Evolutionary conservation across 2,888 invertebrate genomes (phyloP), one percentile per base, ranked within the genome.

Genomic region (Parthenolecanium corni): DNA sequence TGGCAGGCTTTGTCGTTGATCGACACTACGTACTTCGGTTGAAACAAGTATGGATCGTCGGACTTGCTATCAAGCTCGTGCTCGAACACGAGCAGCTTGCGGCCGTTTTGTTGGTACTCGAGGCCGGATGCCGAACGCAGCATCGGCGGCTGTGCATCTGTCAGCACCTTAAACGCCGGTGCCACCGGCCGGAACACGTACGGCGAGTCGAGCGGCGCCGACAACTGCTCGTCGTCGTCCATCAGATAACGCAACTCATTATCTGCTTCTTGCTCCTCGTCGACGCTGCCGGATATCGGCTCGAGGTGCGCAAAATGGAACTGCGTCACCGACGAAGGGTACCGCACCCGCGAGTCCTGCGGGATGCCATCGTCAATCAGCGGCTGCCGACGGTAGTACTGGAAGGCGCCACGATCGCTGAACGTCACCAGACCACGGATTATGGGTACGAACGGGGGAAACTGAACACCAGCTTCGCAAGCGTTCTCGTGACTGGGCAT

Each of bases 391-490:
- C 46, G 44, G 49, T 58, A 58, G 9, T 58, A 58, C 12, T 58
- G 2, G 51, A 58, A 58, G 24, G 58, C 58, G 4, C 58, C 58
- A 4, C 49, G 49, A 49, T 58, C 49, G 18, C 49, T 58, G 49
- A 58, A 58, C 38, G 38, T 36, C 18, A 49, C 58, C 21, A 20
- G 23, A 14, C 23, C 49, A 36, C 36, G 42, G 24, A 56, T 18
- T 24, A 56, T 18, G 16, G 56, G 56, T 12, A 24, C 24, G 3
- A 56, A 23, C 18, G 24, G 24, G 1, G 24, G 9, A 20, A 56
- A 56, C 24, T 56, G 42, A 25, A 24, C 44, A 42, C 18, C 12
- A 14, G 16, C 46, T 6, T 14, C 9, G 16, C 16, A 46, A 16
- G 12, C 16, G 46, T 46, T 16, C 6, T 46, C 12, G 12, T 18